phyloP scores from a whole-genome alignment of 2,888 invertebrate species.

The Eledone cirrhosa region DNA sequence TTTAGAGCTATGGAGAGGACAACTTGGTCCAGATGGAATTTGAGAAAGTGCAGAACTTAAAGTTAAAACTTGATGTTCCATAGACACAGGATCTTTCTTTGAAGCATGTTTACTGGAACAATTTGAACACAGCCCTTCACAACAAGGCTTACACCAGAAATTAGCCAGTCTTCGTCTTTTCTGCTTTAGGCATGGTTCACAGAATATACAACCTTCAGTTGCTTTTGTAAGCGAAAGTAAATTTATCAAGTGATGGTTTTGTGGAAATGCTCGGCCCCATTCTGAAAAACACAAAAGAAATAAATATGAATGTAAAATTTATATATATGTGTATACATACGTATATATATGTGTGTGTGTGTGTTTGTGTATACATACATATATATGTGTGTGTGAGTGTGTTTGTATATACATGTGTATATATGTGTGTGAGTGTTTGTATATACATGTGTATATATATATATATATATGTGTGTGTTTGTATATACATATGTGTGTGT shows the following conservation, averaged over 20 bases:
- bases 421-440: no score
- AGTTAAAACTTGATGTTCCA: slow-evolving; percentile 15
- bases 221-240: slow-evolving; percentile 16
- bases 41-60: slow-evolving; percentile 16
- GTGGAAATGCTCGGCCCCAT: slow-evolving; percentile 18
- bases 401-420: no score
- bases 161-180: slow-evolving; percentile 7
- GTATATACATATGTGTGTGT: no score
- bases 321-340: no score
- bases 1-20: slow-evolving; percentile 21
- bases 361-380: no score
- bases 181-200: slow-evolving; percentile 16
- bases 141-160: slow-evolving; percentile 16
- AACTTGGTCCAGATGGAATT: slow-evolving; percentile 25
- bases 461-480: no score
- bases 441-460: no score
- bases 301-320: background rate
- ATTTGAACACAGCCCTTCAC: background rate
- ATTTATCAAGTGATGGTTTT: slow-evolving; percentile 20
- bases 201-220: slow-evolving; percentile 18
- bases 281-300: slow-evolving; percentile 11
- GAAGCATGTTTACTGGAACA: slow-evolving; percentile 11
- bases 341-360: no score
- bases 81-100: background rate
- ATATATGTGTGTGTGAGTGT: no score